Percentiles rank a stretch among this genome's conserved stretches.
phyloP scores from a whole-genome alignment of 2,888 invertebrate genomes.

The Pegoplata infirma region DNA sequence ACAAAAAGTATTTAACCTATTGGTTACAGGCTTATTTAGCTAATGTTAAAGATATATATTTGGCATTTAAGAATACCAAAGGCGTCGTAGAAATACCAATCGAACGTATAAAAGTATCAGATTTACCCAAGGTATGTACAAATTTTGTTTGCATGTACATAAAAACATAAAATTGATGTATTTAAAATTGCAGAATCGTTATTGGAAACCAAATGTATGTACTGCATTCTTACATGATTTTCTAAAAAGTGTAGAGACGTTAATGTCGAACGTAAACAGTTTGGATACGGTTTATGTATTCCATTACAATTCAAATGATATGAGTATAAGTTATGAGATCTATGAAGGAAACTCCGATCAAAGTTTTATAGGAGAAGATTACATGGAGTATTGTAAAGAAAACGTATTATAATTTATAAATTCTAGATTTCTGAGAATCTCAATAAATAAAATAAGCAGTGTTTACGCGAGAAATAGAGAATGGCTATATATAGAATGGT shows the following conservation, averaged over 20 bases:
- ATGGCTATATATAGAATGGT: too few species aligned
- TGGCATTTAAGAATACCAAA: background rate
- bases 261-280: slow-evolving; percentile 26
- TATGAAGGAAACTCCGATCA: slow-evolving; percentile 7
- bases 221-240: slow-evolving; percentile 21
- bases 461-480: too few species aligned
- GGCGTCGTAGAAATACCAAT: background rate
- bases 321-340: background rate
- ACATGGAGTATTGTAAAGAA: slow-evolving; percentile 2
- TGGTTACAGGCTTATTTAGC: slow-evolving; percentile 9
- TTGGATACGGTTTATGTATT: slow-evolving; percentile 30
- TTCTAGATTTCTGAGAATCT: too few species aligned
- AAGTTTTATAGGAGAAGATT: slow-evolving; percentile 27
- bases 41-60: background rate
- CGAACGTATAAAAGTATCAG: background rate
- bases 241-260: slow-evolving; percentile 13
- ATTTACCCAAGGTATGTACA: slow-evolving; percentile 4
- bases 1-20: background rate
- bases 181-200: slow-evolving; percentile 20
- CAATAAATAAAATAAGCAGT: too few species aligned
- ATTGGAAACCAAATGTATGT: slow-evolving; percentile 30
- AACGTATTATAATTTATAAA: background rate
- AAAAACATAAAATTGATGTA: background rate
- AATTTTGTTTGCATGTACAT: too few species aligned
- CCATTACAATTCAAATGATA: background rate